These are phyloP conservation scores for Bombus waltoni DNA, from an alignment of 1,140 invertebrate species.

Conservation along the genomic window DNA sequence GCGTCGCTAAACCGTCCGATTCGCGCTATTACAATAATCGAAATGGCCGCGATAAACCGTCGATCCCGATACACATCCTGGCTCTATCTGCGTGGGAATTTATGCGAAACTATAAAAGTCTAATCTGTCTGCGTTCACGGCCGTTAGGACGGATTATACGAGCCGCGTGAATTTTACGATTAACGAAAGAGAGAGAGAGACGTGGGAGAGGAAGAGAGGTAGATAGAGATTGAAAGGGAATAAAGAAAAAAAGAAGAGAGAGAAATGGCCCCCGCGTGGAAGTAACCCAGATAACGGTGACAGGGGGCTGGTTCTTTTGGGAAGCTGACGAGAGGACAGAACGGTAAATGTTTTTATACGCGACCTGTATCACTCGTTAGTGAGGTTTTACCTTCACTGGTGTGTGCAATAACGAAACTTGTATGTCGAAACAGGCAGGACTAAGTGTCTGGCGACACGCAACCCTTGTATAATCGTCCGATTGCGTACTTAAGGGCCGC, in stretches of 20 bases:
- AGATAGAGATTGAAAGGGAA: not conserved
- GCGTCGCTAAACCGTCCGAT: not conserved
- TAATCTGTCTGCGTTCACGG: conserved; percentile 44
- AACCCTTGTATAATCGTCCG: conserved; percentile 74
- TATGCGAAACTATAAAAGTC: conserved; percentile 50
- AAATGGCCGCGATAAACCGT: conserved; percentile 36
- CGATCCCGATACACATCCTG: conserved; percentile 10
- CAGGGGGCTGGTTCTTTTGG: not conserved
- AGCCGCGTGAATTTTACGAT: conserved; percentile 38
- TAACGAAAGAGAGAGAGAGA: not conserved
- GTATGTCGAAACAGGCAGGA: conserved; percentile 48
- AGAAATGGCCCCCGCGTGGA: not conserved
- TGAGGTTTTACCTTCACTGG: conserved; percentile 26
- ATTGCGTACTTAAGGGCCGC: conserved; percentile 44
- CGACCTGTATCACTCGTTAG: conserved; percentile 47
- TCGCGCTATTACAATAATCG: conserved; percentile 47
- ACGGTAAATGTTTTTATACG: conserved; percentile 33
- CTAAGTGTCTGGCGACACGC: conserved; percentile 76
- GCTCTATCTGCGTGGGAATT: conserved; percentile 4
- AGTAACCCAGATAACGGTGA: conserved; percentile 12
- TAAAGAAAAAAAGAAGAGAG: not conserved
- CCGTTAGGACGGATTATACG: conserved; percentile 42
- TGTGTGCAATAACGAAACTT: conserved; percentile 30
- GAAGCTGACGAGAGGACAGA: not conserved
- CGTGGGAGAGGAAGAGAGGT: not conserved